Conservation (phyloP, 1,140 invertebrate species). For the Drosophila punjabiensis region DNA sequence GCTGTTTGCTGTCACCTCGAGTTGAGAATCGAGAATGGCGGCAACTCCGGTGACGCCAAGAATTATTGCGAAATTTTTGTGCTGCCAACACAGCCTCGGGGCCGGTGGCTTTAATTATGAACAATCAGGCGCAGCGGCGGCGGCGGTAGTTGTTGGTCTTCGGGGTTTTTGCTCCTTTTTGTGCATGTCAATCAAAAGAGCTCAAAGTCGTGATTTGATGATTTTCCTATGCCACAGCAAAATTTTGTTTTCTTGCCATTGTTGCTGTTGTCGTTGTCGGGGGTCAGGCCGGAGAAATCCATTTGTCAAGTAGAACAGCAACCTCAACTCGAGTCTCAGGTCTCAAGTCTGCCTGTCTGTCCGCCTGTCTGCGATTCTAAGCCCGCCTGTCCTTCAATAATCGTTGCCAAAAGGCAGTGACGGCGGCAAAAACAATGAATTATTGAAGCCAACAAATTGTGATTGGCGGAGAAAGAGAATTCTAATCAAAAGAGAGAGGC, state of each 20-base stretch:
- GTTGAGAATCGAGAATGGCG: slow-evolving; percentile 19
- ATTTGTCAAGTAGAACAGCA: slow-evolving; percentile 73
- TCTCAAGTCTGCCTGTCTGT: slow-evolving; percentile 21
- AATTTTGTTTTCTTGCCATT: slow-evolving; percentile 32
- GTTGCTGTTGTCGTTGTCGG: slow-evolving; percentile 18
- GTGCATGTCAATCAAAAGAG: slow-evolving; percentile 79
- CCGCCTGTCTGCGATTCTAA: slow-evolving; percentile 19
- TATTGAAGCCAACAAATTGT: slow-evolving; percentile 50
- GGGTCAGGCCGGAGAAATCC: slow-evolving; percentile 57
- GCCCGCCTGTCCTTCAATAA: slow-evolving; percentile 61
- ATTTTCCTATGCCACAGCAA: slow-evolving; percentile 61
- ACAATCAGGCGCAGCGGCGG: slow-evolving; percentile 59
- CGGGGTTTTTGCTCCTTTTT: slow-evolving; percentile 52
- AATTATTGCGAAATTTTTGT: slow-evolving; percentile 75
- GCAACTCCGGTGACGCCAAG: slow-evolving; percentile 44
- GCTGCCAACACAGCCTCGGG: slow-evolving; percentile 55
- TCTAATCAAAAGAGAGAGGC: slow-evolving; percentile 46
- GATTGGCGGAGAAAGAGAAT: slow-evolving; percentile 48
- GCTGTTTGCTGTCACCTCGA: slow-evolving; percentile 56
- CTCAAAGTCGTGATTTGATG: slow-evolving; percentile 80
- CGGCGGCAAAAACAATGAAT: slow-evolving; percentile 52
- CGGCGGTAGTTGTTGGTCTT: slow-evolving; percentile 33
- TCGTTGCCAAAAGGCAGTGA: slow-evolving; percentile 45
- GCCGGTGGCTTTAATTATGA: slow-evolving; percentile 76
- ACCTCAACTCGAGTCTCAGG: slow-evolving; percentile 58